A percentile compares a stretch with the other conserved stretches of the same genome.
These are phyloP conservation scores for Drosophila ezoana DNA, from an alignment of 2,888 invertebrate species.

Conservation along the genomic window DNA sequence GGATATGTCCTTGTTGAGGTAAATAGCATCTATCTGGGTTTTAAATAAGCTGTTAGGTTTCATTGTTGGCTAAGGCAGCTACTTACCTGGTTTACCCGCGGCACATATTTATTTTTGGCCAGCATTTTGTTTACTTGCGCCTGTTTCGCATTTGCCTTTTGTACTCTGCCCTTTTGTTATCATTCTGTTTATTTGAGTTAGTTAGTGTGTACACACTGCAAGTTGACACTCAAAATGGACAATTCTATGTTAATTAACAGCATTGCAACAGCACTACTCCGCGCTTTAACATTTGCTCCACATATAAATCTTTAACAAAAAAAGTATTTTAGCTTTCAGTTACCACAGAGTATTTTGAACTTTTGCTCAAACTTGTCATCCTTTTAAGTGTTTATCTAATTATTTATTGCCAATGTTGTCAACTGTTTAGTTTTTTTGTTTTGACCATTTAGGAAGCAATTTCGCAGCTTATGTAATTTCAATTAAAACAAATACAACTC, in stretches of 20 bases:
- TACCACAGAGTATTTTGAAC: slow-evolving; percentile 1
- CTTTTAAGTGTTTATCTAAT: slow-evolving; percentile 18
- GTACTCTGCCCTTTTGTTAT: slow-evolving; percentile 66
- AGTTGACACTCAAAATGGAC: background rate
- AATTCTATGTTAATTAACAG: background rate
- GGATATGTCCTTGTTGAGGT: slow-evolving; percentile 91
- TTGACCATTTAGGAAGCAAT: slow-evolving; percentile 62
- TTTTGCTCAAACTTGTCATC: background rate
- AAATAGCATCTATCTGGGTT: slow-evolving; percentile 90
- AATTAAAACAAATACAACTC: slow-evolving; percentile 57
- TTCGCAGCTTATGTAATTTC: slow-evolving; percentile 56
- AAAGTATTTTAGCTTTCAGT: background rate
- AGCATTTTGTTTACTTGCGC: slow-evolving; percentile 63
- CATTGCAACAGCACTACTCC: slow-evolving; percentile 3
- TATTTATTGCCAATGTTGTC: slow-evolving; percentile 30
- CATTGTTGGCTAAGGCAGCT: background rate
- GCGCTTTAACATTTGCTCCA: background rate
- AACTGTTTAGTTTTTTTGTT: slow-evolving; percentile 21
- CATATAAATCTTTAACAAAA: background rate
- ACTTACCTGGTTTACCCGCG: slow-evolving; percentile 85
- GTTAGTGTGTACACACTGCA: slow-evolving; percentile 16
- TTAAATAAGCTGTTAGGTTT: background rate
- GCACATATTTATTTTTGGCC: slow-evolving; percentile 83
- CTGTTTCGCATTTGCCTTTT: slow-evolving; percentile 28
- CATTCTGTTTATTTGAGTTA: slow-evolving; percentile 18